phyloP scores from a whole-genome alignment of 2,888 invertebrate genomes.

The Drosophila yooni region DNA sequence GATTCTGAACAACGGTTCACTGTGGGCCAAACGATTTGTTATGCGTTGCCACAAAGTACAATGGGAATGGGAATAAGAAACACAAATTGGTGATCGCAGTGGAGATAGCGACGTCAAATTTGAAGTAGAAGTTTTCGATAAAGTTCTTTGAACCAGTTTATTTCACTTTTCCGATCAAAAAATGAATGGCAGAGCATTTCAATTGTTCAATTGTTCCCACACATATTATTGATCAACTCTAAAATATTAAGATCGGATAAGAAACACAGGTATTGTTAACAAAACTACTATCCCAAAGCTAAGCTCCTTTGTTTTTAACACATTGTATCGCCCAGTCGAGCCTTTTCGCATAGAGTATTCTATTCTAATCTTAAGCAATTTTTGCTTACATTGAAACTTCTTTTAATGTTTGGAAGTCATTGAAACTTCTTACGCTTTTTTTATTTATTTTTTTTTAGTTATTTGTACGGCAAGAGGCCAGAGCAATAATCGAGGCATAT shows the following conservation, averaged over 20 bases:
- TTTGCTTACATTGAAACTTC: background rate
- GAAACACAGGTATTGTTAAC: background rate
- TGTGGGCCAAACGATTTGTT: background rate
- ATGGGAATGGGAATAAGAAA: background rate
- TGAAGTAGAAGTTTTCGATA: background rate
- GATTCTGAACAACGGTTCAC: conserved; percentile 13
- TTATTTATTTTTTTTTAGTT: background rate
- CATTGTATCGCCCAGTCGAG: background rate
- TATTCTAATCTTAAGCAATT: background rate
- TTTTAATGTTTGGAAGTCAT: background rate
- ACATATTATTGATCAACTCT: background rate
- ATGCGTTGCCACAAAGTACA: background rate
- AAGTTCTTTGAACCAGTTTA: background rate
- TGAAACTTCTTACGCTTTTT: background rate
- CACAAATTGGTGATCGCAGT: background rate
- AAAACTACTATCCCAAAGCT: background rate
- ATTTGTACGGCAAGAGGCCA: background rate
- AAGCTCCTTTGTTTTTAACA: background rate
- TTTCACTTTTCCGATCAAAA: background rate
- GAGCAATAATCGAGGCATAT: background rate
- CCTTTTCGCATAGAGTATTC: background rate
- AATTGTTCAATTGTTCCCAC: background rate
- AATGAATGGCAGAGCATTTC: background rate
- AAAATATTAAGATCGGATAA: background rate
- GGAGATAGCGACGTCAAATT: background rate